These are phyloP conservation scores for Gymnosoma rotundatum DNA, from an alignment of 2,888 invertebrate genomes.

Conservation along the genomic window DNA sequence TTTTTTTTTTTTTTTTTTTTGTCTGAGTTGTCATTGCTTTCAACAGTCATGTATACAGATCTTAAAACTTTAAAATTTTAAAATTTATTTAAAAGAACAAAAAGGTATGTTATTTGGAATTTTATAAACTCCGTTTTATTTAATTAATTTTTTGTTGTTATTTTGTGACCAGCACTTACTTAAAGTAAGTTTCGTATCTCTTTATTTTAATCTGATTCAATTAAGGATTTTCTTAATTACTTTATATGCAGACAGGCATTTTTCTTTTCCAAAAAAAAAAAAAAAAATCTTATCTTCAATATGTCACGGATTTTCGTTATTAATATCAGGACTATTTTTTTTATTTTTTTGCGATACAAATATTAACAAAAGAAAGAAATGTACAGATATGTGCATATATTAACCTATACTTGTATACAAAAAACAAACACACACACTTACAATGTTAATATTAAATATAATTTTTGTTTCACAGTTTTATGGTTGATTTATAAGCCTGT, in stretches of 20 bases:
- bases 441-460: conserved; percentile 52
- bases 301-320: conserved; percentile 27
- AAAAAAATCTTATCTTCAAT: conserved; percentile 8
- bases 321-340: conserved; percentile 14
- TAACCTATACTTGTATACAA: background rate
- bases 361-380: conserved; percentile 28
- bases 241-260: conserved; percentile 49
- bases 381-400: background rate
- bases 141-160: conserved; percentile 36
- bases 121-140: too few relatives aligned
- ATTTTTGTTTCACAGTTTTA: conserved; percentile 65
- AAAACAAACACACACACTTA: background rate
- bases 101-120: too few relatives aligned
- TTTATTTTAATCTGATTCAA: conserved; percentile 63
- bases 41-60: too few relatives aligned
- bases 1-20: too few relatives aligned
- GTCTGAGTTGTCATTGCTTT: too few relatives aligned
- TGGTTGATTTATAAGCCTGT: conserved; percentile 70
- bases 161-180: conserved; percentile 40
- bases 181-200: conserved; percentile 43
- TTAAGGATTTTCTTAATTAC: conserved; percentile 66
- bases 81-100: too few relatives aligned
- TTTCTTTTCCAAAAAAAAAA: conserved; percentile 18
- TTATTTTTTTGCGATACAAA: conserved; percentile 39
- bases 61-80: too few relatives aligned